These are phyloP conservation scores for Neomonachus schauinslandi DNA, from an alignment of 2,113 vertebrate species.

Conservation along the genomic window DNA sequence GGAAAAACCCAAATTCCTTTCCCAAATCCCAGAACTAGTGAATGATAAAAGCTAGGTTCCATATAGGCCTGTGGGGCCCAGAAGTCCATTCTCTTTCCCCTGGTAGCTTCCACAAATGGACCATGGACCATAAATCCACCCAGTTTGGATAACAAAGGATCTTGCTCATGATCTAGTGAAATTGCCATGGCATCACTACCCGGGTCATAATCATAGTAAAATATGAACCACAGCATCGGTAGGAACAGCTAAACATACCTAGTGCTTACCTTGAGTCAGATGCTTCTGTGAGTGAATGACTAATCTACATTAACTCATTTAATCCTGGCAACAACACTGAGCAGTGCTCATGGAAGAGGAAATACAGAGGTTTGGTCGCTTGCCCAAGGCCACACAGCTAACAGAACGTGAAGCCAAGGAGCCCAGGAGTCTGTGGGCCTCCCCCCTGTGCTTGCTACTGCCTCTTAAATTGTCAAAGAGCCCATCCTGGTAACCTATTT, in stretches of 20 bases:
- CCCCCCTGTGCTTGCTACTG: rapidly evolving
- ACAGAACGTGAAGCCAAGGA: background rate
- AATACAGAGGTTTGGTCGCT: background rate
- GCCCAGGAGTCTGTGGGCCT: rapidly evolving
- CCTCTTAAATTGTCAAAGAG: background rate
- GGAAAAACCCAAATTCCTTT: background rate
- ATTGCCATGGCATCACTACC: rapidly evolving
- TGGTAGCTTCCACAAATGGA: background rate
- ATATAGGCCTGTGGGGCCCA: background rate
- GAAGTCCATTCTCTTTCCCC: background rate
- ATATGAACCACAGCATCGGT: rapidly evolving
- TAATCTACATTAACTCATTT: no score
- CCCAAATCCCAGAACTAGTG: background rate
- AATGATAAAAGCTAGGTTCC: rapidly evolving
- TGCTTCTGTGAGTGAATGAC: rapidly evolving
- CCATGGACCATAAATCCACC: background rate
- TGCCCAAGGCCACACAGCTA: background rate
- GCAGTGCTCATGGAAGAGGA: background rate
- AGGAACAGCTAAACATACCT: rapidly evolving
- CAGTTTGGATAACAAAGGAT: background rate
- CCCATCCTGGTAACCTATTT: no score
- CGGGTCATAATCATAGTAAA: background rate
- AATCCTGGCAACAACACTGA: rapidly evolving
- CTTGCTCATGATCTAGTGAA: background rate
- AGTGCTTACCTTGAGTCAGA: background rate